A percentile compares a stretch with the other conserved stretches of the same genome.
Conservation (phyloP, 37 sponge, comb jelly and placozoan genomes). For the Lycopodina hypogea region DNA sequence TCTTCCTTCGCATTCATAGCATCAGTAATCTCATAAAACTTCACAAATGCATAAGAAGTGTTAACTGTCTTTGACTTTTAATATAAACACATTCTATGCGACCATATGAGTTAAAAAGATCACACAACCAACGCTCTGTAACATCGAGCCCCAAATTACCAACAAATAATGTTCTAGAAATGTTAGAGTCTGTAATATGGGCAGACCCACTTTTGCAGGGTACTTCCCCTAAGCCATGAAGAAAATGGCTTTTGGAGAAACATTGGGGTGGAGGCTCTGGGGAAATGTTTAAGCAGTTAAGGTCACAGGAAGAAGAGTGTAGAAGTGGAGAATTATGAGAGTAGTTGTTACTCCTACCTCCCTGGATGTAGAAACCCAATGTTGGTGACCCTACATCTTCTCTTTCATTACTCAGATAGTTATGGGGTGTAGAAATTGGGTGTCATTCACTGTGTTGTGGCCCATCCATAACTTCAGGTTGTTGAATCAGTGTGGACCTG, state of each 20-base stretch:
- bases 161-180: slow-evolving; percentile 91
- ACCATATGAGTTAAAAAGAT: slow-evolving; percentile 83
- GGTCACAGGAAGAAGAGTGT: slow-evolving; percentile 6
- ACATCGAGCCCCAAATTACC: slow-evolving; percentile 84
- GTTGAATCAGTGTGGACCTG: slow-evolving; percentile 52
- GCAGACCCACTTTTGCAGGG: not conserved
- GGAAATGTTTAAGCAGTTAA: slow-evolving; percentile 15
- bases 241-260: not conserved
- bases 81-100: slow-evolving; percentile 86
- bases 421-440: not conserved
- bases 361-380: not conserved
- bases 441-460: not conserved
- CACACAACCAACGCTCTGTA: slow-evolving; percentile 75
- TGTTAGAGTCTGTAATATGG: slow-evolving; percentile 64
- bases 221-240: not conserved
- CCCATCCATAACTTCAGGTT: slow-evolving; percentile 6
- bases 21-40: slow-evolving; percentile 81
- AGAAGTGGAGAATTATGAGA: not conserved
- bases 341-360: not conserved
- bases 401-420: not conserved
- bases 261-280: not conserved
- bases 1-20: slow-evolving; percentile 90
- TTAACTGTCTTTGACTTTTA: slow-evolving; percentile 51
- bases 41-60: slow-evolving; percentile 89
- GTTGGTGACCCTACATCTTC: not conserved